A percentile compares a stretch with the other conserved stretches of the same genome.
Conservation (phyloP, 1,140 invertebrate genomes). For the Eciton burchellii region DNA sequence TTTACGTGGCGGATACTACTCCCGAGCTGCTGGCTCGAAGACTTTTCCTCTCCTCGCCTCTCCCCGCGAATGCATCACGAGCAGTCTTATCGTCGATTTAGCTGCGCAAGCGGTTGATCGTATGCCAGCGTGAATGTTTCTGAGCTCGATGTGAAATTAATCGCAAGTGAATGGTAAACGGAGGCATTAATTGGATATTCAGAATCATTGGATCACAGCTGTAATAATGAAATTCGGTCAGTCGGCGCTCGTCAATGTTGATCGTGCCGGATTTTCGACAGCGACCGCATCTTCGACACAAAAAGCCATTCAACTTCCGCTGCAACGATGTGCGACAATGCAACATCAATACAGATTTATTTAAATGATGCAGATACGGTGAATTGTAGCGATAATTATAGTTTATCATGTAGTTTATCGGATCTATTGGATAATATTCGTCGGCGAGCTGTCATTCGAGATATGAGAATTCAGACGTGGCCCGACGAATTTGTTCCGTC, state of each 20-base stretch:
- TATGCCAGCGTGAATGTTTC: not conserved
- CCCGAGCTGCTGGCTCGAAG: too few species aligned
- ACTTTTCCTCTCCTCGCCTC: not conserved
- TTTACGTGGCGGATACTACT: not conserved
- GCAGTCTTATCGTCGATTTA: constrained; percentile 9
- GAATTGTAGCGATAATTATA: too few species aligned
- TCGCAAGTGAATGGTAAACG: constrained; percentile 19
- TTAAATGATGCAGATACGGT: not conserved
- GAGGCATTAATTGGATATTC: constrained; percentile 2
- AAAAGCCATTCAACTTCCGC: constrained; percentile 1
- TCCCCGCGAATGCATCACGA: not conserved
- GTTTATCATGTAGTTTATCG: too few species aligned
- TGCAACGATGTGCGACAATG: constrained; percentile 7
- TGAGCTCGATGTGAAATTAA: constrained; percentile 25
- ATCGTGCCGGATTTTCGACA: not conserved
- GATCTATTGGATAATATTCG: too few species aligned
- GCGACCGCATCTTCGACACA: not conserved
- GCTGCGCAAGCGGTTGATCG: not conserved
- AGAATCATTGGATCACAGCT: constrained; percentile 13
- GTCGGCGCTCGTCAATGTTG: not conserved
- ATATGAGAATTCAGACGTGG: too few species aligned
- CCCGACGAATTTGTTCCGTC: too few species aligned
- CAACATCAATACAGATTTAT: not conserved
- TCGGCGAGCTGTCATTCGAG: too few species aligned
- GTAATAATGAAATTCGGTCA: constrained; percentile 24